Conservation (phyloP, 2,797 vertebrate genomes). For the Adelosebastes latens region DNA sequence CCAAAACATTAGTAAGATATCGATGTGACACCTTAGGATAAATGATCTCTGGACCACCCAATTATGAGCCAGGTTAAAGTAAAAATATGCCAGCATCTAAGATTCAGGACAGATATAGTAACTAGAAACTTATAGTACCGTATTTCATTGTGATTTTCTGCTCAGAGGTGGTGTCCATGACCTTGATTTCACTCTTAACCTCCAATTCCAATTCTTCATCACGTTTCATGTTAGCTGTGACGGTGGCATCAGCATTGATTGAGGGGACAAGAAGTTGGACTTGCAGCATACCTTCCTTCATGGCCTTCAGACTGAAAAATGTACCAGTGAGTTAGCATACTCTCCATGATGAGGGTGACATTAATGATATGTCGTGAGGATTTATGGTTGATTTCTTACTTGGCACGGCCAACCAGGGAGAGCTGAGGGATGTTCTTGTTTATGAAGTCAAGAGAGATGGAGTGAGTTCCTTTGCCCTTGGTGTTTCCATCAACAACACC, state of each 20-base stretch:
- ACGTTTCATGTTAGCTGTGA: conserved; percentile 80
- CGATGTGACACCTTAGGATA: no score
- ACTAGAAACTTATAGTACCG: conserved; percentile 76
- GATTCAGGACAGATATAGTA: neutral
- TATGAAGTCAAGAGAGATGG: conserved; percentile 86
- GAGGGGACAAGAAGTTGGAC: conserved; percentile 85
- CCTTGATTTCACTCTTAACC: conserved; percentile 83
- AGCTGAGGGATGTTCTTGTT: conserved; percentile 89
- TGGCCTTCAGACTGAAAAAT: conserved; percentile 79
- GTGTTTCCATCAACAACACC: conserved; percentile 80
- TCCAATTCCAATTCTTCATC: conserved; percentile 79
- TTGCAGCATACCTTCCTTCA: conserved; percentile 84
- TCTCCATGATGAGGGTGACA: neutral
- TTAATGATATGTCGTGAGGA: neutral
- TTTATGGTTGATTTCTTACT: conserved; percentile 79
- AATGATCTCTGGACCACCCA: no score
- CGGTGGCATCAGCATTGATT: conserved; percentile 81
- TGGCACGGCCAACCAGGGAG: conserved; percentile 85
- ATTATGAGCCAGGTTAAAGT: no score
- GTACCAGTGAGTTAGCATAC: neutral
- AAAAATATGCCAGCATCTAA: rapidly evolving
- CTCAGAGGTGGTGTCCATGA: conserved; percentile 78
- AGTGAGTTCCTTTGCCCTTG: conserved; percentile 79
- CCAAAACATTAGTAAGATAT: neutral
- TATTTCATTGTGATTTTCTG: conserved; percentile 86